A percentile compares a stretch with the other conserved stretches of the same genome.
These are phyloP conservation scores for Podiceps cristatus DNA, from an alignment of 2,113 vertebrate species.

Conservation along the genomic window DNA sequence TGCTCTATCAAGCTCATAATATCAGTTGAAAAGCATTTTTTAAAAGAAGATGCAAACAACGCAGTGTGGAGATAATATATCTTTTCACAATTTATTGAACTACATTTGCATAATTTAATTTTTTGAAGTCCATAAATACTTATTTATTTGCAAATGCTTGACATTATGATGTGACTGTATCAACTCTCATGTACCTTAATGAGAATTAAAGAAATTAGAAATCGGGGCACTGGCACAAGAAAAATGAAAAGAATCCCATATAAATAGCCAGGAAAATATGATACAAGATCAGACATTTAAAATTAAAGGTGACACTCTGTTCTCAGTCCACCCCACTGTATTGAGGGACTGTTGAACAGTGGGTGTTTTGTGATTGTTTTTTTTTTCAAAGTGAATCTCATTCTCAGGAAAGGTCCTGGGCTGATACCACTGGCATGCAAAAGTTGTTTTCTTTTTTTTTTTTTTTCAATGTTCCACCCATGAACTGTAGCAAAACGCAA, in stretches of 20 bases:
- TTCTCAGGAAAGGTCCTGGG: not conserved
- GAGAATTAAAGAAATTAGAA: not conserved
- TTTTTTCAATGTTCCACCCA: not conserved
- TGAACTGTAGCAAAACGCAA: not conserved
- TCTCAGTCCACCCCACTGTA: not conserved
- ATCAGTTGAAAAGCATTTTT: not conserved
- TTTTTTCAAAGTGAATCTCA: not conserved
- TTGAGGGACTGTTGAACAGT: not conserved
- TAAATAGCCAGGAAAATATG: not conserved
- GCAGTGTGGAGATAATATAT: not conserved
- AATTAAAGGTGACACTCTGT: not conserved
- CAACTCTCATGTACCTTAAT: not conserved
- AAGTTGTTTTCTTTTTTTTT: not conserved
- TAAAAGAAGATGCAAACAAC: not conserved
- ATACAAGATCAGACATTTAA: not conserved
- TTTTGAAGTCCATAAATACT: not conserved
- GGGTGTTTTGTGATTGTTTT: not conserved
- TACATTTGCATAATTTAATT: not conserved
- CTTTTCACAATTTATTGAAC: not conserved
- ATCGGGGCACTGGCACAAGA: not conserved
- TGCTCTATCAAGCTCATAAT: not conserved
- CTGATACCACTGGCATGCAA: not conserved
- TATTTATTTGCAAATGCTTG: constrained; percentile 10
- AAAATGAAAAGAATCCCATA: not conserved
- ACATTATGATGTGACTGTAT: not conserved